phyloP scores from a whole-genome alignment of 2,113 vertebrate species.

The Puffinus mauretanicus region DNA sequence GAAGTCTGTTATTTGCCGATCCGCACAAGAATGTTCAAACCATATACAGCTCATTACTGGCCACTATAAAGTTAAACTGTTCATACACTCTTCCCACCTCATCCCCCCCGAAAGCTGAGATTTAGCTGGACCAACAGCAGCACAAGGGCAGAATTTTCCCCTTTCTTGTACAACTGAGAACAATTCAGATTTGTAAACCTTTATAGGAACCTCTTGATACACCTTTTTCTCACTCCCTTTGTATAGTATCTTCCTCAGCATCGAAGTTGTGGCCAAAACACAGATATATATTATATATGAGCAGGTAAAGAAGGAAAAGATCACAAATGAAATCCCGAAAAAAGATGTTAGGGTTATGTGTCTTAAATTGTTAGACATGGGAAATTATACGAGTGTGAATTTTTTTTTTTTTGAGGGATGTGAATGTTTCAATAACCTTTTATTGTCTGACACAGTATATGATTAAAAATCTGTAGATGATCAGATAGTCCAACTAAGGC shows the following conservation, averaged over 20 bases:
- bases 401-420: neutral
- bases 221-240: neutral
- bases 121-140: neutral
- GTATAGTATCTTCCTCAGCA: neutral
- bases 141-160: neutral
- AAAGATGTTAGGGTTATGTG: neutral
- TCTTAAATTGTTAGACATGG: neutral
- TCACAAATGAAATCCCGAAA: neutral
- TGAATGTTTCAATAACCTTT: neutral
- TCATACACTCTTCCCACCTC: neutral
- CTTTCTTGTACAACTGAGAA: neutral
- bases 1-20: neutral
- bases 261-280: neutral
- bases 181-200: neutral
- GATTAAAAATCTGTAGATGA: neutral
- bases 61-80: neutral
- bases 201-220: neutral
- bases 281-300: neutral
- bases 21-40: neutral
- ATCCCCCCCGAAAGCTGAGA: accelerated
- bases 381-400: accelerated
- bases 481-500: neutral
- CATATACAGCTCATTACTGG: neutral
- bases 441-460: neutral
- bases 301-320: neutral